Evolutionary conservation across 2,888 invertebrate species (phyloP), one percentile per base, ranked within the genome.

Genomic region (Apodemia mormo): DNA sequence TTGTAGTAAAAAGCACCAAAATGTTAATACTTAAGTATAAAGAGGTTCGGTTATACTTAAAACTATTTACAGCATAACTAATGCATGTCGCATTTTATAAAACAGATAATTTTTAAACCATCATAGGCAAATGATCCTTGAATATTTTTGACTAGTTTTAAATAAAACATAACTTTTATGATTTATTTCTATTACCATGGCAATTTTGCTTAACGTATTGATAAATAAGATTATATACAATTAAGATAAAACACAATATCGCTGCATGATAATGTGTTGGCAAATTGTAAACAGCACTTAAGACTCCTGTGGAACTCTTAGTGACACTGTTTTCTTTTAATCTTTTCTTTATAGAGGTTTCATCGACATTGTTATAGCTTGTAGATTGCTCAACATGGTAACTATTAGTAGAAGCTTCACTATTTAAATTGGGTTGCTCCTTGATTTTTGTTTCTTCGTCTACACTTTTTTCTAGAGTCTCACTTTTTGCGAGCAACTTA

Each of bases 181-280:
- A 69, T 37, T 30, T 52, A 40, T 69, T 54, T 74, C 75, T 76
- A 75, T 74, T 77, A 76, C 74, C 77, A 77, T 87, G 82, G 84
- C 85, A 88, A 80, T 90, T 89, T 83, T 91, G 86, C 83, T 93
- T 93, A 82, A 90, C 85, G 78, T 93, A 91, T 80, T 93, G 93
- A 85, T 89, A 89, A 78, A 90, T 80, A 79, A 94, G 86, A 84
- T 94, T 94, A 87, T 93, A 94, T 86, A 92, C 85, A 87, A 94
- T 92, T 84, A 94, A 87, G 78, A 93, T 81, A 79, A 92, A 86
- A 87, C 94, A 94, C 79, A 94, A 76, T 79, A 94, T 89, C 74
- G 88, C 88, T 78, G 94, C 93, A 79, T 93, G 93, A 85, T 94
- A 94, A 85, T 94, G 94, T 82, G 90, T 85, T 74, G 93, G 94